A percentile compares a stretch with the other conserved stretches of the same genome.
phyloP scores from a whole-genome alignment of 1,140 invertebrate genomes.

The Metopolophium dirhodum region DNA sequence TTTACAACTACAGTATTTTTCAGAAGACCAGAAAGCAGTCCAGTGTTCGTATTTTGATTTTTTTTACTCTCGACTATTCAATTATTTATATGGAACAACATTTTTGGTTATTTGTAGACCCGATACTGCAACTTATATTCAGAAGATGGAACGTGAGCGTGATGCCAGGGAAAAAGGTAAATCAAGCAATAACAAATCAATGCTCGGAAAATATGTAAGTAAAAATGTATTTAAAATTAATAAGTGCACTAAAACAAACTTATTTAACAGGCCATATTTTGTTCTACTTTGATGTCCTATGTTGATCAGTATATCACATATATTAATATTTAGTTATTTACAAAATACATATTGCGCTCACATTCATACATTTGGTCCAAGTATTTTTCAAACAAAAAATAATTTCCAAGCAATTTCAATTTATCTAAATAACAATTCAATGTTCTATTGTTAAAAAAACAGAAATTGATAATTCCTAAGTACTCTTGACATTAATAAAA shows the following conservation, averaged over 20 bases:
- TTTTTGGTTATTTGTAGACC: constrained; percentile 65
- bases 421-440: too few relatives aligned
- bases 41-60: constrained; percentile 63
- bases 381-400: too few relatives aligned
- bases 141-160: constrained; percentile 87
- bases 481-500: too few relatives aligned
- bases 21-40: constrained; percentile 74
- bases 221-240: background rate
- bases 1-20: constrained; percentile 79
- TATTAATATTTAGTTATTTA: background rate
- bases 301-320: background rate
- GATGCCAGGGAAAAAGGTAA: constrained; percentile 89
- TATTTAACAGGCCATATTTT: too few relatives aligned
- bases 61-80: background rate
- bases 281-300: too few relatives aligned
- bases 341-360: too few relatives aligned
- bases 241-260: too few relatives aligned
- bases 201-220: constrained; percentile 87
- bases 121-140: constrained; percentile 90
- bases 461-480: too few relatives aligned
- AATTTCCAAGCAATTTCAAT: background rate
- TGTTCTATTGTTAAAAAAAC: too few relatives aligned
- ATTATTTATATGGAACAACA: background rate
- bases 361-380: too few relatives aligned
- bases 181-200: constrained; percentile 89